These are phyloP conservation scores for Halictus ligatus DNA, from an alignment of 2,888 invertebrate species.

Conservation along the genomic window DNA sequence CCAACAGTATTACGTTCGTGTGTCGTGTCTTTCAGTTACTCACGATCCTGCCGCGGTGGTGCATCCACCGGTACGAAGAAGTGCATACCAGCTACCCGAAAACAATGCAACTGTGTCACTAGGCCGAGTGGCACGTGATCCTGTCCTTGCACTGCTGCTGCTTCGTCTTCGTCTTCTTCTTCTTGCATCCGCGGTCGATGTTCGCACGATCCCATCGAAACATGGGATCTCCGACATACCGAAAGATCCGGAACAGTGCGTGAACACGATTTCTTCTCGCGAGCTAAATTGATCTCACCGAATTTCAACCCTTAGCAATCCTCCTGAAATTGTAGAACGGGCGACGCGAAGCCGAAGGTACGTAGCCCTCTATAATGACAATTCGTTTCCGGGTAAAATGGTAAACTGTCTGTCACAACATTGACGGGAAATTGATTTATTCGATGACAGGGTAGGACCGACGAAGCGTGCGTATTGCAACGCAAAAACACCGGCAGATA, in stretches of 20 bases:
- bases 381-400: neutral
- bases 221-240: neutral
- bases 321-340: neutral
- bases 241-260: slow-evolving; percentile 5
- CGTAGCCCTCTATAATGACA: neutral
- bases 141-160: slow-evolving; percentile 48
- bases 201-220: neutral
- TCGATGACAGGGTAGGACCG: slow-evolving; percentile 14
- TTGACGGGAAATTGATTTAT: slow-evolving; percentile 45
- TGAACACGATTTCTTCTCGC: neutral
- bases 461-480: slow-evolving; percentile 11
- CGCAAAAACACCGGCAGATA: slow-evolving; percentile 34
- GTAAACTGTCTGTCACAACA: neutral
- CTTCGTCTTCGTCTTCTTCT: neutral
- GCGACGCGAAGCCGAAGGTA: neutral
- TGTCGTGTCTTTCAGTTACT: slow-evolving; percentile 69
- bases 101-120: slow-evolving; percentile 78
- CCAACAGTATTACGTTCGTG: slow-evolving; percentile 66
- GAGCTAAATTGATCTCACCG: neutral
- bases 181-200: slow-evolving; percentile 17
- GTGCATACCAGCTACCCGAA: slow-evolving; percentile 34
- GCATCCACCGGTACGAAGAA: slow-evolving; percentile 64
- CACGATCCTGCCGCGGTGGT: slow-evolving; percentile 71
- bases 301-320: neutral
- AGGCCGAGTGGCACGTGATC: slow-evolving; percentile 80